A percentile compares a stretch with the other conserved stretches of the same genome.
These are phyloP conservation scores for Plagiodera versicolora DNA, from an alignment of 2,888 invertebrate species.

Conservation along the genomic window DNA sequence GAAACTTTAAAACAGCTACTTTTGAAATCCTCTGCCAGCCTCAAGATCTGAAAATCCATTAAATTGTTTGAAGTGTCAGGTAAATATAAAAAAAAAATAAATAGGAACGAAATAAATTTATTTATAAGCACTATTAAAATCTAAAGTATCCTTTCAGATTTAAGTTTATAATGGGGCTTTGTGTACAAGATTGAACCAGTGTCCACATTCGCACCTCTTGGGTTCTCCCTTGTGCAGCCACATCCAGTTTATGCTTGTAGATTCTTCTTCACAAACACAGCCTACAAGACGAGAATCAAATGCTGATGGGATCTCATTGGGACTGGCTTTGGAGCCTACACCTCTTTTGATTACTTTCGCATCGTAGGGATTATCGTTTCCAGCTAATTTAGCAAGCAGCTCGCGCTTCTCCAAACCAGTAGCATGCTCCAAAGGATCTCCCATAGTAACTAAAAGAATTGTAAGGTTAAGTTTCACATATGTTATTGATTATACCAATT, in stretches of 20 bases:
- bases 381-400: conserved; percentile 80
- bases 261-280: conserved; percentile 95
- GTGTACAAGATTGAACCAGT: conserved; percentile 92
- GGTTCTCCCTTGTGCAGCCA: conserved; percentile 89
- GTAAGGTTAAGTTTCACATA: conserved; percentile 8
- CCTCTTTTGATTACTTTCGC: conserved; percentile 81
- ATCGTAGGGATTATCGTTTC: conserved; percentile 86
- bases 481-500: background rate
- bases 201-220: conserved; percentile 93
- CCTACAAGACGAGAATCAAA: conserved; percentile 89
- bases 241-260: conserved; percentile 89
- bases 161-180: conserved; percentile 67
- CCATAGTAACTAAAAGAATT: conserved; percentile 65
- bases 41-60: too few species aligned
- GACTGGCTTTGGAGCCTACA: conserved; percentile 77
- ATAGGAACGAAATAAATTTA: conserved; percentile 36
- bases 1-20: too few species aligned
- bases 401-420: conserved; percentile 92
- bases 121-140: conserved; percentile 33
- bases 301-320: conserved; percentile 89
- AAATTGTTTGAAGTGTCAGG: too few species aligned
- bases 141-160: conserved; percentile 23
- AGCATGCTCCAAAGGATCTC: conserved; percentile 89
- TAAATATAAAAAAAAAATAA: too few species aligned
- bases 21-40: too few species aligned